These are phyloP conservation scores for Malacoraja senta DNA, from an alignment of 2,797 vertebrate species.

Conservation along the genomic window DNA sequence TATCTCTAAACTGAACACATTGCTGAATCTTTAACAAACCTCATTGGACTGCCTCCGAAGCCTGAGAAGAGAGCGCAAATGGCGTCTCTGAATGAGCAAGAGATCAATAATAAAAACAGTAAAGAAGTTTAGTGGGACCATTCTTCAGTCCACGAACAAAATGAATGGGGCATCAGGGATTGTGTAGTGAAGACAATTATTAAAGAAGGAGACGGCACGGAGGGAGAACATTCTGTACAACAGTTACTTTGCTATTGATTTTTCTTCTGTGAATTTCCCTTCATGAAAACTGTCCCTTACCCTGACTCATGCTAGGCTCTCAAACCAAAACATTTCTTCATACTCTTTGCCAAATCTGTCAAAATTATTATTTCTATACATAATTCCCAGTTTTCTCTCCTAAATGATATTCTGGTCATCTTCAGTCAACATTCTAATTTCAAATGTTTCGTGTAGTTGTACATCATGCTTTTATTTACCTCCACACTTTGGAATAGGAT, in stretches of 20 bases:
- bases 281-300: neutral
- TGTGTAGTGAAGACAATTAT: neutral
- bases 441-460: too few species aligned
- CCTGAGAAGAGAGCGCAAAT: neutral
- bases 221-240: neutral
- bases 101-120: neutral
- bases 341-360: neutral
- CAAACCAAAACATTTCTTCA: neutral
- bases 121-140: neutral
- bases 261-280: neutral
- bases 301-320: neutral
- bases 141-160: neutral
- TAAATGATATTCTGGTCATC: neutral
- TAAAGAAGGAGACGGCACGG: neutral
- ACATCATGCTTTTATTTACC: neutral
- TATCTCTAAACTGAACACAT: too few species aligned
- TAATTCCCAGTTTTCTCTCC: neutral
- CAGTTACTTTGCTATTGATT: neutral
- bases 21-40: neutral
- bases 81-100: neutral
- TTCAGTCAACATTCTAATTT: neutral
- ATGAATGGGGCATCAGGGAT: neutral
- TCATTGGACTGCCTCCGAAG: too few species aligned
- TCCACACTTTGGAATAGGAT: neutral
- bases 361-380: neutral